Percentiles rank a stretch among this genome's conserved stretches.
These are phyloP conservation scores for Sorex fumeus DNA, from an alignment of 2,113 vertebrate genomes.

Conservation along the genomic window DNA sequence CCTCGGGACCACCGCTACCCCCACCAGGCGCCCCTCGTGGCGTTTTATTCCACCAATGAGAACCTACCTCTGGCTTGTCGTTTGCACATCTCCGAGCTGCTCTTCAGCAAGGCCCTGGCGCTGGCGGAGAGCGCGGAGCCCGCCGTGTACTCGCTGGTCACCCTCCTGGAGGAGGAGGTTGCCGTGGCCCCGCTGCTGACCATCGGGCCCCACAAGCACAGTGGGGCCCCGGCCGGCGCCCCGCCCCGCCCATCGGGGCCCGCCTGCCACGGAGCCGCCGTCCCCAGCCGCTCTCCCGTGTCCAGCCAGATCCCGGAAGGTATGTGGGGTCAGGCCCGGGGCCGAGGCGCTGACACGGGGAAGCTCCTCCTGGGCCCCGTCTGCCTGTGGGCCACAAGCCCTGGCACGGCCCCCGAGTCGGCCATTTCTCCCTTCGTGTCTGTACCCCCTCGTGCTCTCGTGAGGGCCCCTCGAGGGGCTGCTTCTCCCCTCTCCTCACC, in stretches of 20 bases:
- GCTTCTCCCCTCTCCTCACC: constrained; percentile 3
- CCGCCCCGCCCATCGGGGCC: constrained; percentile 70
- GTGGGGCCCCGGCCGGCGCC: constrained; percentile 89
- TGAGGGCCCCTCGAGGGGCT: not conserved
- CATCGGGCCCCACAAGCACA: constrained; percentile 94
- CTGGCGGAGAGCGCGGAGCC: constrained; percentile 93
- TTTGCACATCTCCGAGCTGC: constrained; percentile 93
- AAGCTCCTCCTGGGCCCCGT: too few species aligned
- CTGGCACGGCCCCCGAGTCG: too few species aligned
- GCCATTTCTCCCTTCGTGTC: constrained; percentile 41
- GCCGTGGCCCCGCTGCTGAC: constrained; percentile 91
- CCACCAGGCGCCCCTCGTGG: constrained; percentile 94
- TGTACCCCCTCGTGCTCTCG: too few species aligned
- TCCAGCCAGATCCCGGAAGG: constrained; percentile 81
- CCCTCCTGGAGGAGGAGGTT: constrained; percentile 93
- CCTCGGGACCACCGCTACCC: constrained; percentile 95
- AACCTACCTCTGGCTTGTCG: constrained; percentile 92
- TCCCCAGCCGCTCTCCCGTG: constrained; percentile 68
- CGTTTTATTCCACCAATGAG: constrained; percentile 95
- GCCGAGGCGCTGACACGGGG: not conserved
- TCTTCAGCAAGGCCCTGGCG: constrained; percentile 93
- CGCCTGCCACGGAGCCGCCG: constrained; percentile 66
- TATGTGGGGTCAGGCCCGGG: constrained; percentile 70
- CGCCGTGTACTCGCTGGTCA: constrained; percentile 94
- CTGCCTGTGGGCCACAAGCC: too few species aligned